These are phyloP conservation scores for Ischnura elegans DNA, from an alignment of 2,888 invertebrate genomes.

Conservation along the genomic window DNA sequence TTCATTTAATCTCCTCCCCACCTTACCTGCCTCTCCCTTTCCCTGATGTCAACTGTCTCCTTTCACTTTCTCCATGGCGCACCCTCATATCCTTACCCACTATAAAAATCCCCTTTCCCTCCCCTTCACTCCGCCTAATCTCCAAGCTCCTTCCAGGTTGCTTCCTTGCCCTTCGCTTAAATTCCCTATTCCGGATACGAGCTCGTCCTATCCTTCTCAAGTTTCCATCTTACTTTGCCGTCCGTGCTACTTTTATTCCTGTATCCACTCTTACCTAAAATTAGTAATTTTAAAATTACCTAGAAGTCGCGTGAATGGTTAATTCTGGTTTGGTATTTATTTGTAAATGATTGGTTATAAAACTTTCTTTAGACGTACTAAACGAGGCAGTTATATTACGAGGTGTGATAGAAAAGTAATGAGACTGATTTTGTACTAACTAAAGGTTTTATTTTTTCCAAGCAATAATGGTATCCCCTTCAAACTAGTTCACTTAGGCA, in stretches of 20 bases:
- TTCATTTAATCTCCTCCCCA: constrained; percentile 37
- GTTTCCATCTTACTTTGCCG: background rate
- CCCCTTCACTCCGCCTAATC: background rate
- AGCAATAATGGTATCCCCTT: too few species aligned
- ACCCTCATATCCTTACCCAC: background rate
- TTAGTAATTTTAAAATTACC: too few species aligned
- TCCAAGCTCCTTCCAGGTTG: background rate
- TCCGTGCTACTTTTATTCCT: background rate
- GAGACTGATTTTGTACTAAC: too few species aligned
- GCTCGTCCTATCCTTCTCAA: background rate
- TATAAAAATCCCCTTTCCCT: background rate
- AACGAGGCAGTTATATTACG: too few species aligned
- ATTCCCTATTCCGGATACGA: background rate
- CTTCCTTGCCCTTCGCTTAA: background rate
- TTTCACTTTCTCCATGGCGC: background rate
- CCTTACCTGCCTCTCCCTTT: background rate
- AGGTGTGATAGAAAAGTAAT: too few species aligned
- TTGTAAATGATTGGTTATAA: too few species aligned
- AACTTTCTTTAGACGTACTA: too few species aligned
- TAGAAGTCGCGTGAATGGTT: too few species aligned
- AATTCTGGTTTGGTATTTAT: too few species aligned
- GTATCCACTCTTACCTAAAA: background rate
- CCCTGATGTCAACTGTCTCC: background rate
- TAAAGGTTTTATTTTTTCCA: too few species aligned
- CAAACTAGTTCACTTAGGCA: too few species aligned